A percentile compares a stretch with the other conserved stretches of the same genome.
phyloP scores from a whole-genome alignment of 2,888 invertebrate genomes.

The Arrhopalites spinosus region DNA sequence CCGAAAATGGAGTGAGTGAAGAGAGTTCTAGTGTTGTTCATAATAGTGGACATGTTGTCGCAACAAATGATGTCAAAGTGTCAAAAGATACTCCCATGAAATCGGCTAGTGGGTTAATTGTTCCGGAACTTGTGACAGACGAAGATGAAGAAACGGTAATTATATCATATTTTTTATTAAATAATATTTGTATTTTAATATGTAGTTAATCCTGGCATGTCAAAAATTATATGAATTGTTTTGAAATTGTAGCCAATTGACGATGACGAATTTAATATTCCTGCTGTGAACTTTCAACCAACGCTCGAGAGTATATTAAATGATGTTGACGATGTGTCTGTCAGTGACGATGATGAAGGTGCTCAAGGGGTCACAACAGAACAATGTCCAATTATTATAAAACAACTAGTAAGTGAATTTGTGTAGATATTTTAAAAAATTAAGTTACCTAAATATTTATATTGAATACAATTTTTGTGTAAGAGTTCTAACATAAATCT shows the following conservation, averaged over 20 bases:
- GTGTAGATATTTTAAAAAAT: neutral
- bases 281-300: slow-evolving; percentile 74
- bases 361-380: slow-evolving; percentile 20
- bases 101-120: slow-evolving; percentile 4
- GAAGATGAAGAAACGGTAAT: slow-evolving; percentile 28
- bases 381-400: neutral
- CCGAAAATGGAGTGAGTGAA: slow-evolving; percentile 10
- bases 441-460: too few species aligned
- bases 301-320: slow-evolving; percentile 81
- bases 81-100: neutral
- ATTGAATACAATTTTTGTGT: too few species aligned
- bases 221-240: slow-evolving; percentile 10
- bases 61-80: neutral
- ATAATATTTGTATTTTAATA: too few species aligned
- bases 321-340: slow-evolving; percentile 63
- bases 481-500: neutral
- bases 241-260: slow-evolving; percentile 68
- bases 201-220: too few species aligned
- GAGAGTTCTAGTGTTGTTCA: neutral
- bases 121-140: slow-evolving; percentile 13
- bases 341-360: slow-evolving; percentile 58
- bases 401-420: neutral
- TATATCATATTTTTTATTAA: neutral
- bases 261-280: slow-evolving; percentile 80
- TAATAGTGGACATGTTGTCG: neutral